phyloP scores from a whole-genome alignment of 2,113 vertebrate species.

The Colossoma macropomum region DNA sequence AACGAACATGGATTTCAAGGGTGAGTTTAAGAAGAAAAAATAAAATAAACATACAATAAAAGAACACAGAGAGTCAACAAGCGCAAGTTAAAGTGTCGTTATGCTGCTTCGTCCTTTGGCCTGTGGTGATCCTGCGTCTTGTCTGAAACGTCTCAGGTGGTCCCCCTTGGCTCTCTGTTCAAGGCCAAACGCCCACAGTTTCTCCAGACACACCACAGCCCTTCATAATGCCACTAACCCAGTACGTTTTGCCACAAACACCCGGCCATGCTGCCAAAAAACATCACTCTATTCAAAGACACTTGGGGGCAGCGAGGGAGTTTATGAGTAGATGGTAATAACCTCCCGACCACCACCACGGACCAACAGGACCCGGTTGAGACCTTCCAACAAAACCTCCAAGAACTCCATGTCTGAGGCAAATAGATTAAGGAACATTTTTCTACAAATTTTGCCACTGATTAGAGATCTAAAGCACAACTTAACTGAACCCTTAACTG shows the following conservation, averaged over 20 bases:
- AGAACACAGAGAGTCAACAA: slow-evolving; percentile 50
- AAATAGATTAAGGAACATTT: slow-evolving; percentile 73
- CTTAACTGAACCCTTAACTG: not conserved
- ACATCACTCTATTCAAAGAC: slow-evolving; percentile 9
- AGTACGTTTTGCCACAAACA: slow-evolving; percentile 49
- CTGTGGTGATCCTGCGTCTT: slow-evolving; percentile 34
- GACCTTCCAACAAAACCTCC: slow-evolving; percentile 93
- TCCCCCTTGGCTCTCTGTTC: slow-evolving; percentile 37
- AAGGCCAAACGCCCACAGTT: slow-evolving; percentile 15
- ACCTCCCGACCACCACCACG: slow-evolving; percentile 94
- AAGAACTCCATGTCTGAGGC: slow-evolving; percentile 94
- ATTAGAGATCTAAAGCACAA: not conserved
- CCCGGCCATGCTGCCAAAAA: slow-evolving; percentile 23
- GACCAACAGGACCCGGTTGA: slow-evolving; percentile 90
- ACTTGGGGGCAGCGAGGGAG: not conserved
- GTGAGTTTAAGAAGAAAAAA: slow-evolving; percentile 51
- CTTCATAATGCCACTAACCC: slow-evolving; percentile 43
- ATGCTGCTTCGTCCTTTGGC: slow-evolving; percentile 59
- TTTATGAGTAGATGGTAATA: slow-evolving; percentile 96
- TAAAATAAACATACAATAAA: slow-evolving; percentile 52
- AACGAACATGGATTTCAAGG: slow-evolving; percentile 19
- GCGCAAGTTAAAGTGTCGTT: slow-evolving; percentile 71
- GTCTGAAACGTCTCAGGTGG: slow-evolving; percentile 21
- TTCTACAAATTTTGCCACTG: not conserved
- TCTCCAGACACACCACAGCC: slow-evolving; percentile 40